Evolutionary conservation across 1,140 invertebrate genomes (phyloP), one percentile per base, ranked within the genome.

Genomic region (Drosophila obscura): DNA sequence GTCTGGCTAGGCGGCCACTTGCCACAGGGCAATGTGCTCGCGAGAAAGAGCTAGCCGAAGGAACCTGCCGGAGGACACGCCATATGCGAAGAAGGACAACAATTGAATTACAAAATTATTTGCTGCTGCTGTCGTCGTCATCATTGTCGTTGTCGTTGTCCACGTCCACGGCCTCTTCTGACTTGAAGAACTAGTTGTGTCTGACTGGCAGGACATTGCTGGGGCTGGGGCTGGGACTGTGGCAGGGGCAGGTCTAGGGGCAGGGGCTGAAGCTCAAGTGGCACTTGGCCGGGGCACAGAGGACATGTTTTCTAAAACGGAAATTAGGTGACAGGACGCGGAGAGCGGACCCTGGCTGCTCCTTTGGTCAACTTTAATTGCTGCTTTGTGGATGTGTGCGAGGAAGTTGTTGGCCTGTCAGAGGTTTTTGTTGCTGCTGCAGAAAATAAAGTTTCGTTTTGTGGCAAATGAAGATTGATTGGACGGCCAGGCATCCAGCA

Each of bases 51-150:
- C 77, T 56, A 72, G 61, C 59, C 49, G 53, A 60, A 75, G 75
- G 65, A 71, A 69, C 49, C 79, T 62, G 78, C 58, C 64, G 73
- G 39, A 52, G 67, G 58, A 71, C 61, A 77, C 58, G 58, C 45
- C 60, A 85, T 77, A 75, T 63, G 74, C 51, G 57, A 53, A 80
- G 73, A 73, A 77, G 68, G 64, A 84, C 81, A 78, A 85, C 81
- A 85, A 85, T 85, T 85, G 81, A 85, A 85, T 85, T 85, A 85
- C 81, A 85, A 81, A 85, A 80, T 77, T 84, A 77, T 80, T 81
- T 79, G 66, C 71, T 72, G 55, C 56, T 68, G 72, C 22, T 46
- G 59, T 45, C 24, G 64, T 58, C 43, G 77, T 45, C 62, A 55
- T 50, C 22, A 19, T 19, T 19, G 49, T 51, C 45, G 48, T 43